Evolutionary conservation across 2,797 vertebrate genomes (phyloP), one percentile per base, ranked within the genome.

Genomic region (Gallinago nigripennis): DNA sequence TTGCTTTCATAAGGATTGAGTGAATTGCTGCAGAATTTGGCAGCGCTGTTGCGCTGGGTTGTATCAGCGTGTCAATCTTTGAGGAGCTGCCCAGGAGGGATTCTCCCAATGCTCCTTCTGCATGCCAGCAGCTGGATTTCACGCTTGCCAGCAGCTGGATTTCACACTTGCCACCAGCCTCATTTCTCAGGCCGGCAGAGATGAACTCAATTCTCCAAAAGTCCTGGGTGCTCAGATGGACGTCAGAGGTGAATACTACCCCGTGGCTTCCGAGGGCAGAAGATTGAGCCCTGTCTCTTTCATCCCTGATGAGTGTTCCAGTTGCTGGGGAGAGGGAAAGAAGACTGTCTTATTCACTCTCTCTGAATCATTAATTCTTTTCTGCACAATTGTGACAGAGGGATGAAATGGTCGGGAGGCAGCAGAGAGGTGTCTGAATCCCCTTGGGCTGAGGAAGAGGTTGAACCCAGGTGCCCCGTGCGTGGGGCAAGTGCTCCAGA

Each of bases 1-100:
- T 57, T 30, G 46, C 60, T 92, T 92, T 90, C 57, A 23, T 23
- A 50, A 83, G 79, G 72, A 51, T 70, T 81, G 79, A 91, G 79
- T 86, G 91, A 83, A 81, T 94, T 92, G 86, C 87, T 73, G 82
- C 68, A 41, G 39, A 24, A 90, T 57, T 46, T 94, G 92, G 90
- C 66, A 57, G 50, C 12, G 6, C 82, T 21, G 54, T 69, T 77
- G 71, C 7, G 1, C 41, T 24, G 63, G 60, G 35, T 10, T 58
- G 21, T 46, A 11, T 72, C n/a, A 0, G 0, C 2, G 4, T 82
- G 78, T 88, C 91, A 86, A 41, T 93, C 68, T 91, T 64, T 27
- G 54, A 2, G 0, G 37, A n/a, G 82, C 13, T 24, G 43, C 82
- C 86, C 35, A 1, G 33, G 30, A 86, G 35, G 66, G 65, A 66